Percentiles rank a stretch among this genome's conserved stretches.
These are phyloP conservation scores for Argyrosomus regius DNA, from an alignment of 2,797 vertebrate species.

Conservation along the genomic window DNA sequence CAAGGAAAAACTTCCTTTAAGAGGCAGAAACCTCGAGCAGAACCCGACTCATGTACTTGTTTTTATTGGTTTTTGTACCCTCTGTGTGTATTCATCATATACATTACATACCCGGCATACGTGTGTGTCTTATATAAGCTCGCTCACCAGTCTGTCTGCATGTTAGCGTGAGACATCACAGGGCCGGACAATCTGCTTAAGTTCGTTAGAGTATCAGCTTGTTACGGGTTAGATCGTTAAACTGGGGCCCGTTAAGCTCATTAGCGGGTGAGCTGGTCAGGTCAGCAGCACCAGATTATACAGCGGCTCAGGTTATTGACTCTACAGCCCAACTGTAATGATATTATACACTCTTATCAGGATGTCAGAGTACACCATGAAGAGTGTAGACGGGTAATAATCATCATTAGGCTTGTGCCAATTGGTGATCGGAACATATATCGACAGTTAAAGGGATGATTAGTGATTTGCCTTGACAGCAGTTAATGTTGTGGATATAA, in stretches of 20 bases:
- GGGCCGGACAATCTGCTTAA: slow-evolving; percentile 71
- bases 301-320: slow-evolving; percentile 61
- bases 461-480: too few relatives aligned
- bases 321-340: slow-evolving; percentile 42
- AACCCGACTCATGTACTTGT: too few relatives aligned
- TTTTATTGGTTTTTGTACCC: too few relatives aligned
- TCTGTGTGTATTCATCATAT: not conserved
- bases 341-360: not conserved
- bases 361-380: not conserved
- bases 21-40: too few relatives aligned
- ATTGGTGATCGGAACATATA: too few relatives aligned
- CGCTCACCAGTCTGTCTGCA: slow-evolving; percentile 13
- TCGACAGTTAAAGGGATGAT: too few relatives aligned
- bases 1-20: too few relatives aligned
- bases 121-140: slow-evolving; percentile 26
- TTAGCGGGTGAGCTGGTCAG: slow-evolving; percentile 66
- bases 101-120: not conserved
- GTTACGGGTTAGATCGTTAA: slow-evolving; percentile 64
- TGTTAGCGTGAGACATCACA: slow-evolving; percentile 57
- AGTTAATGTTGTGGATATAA: too few relatives aligned
- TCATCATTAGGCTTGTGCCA: too few relatives aligned
- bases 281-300: slow-evolving; percentile 62
- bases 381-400: not conserved
- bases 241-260: slow-evolving; percentile 59
- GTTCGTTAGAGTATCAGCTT: slow-evolving; percentile 48